Base-by-base conservation (phyloP, 2,113 vertebrate species). In the Eulemur rufifrons region DNA sequence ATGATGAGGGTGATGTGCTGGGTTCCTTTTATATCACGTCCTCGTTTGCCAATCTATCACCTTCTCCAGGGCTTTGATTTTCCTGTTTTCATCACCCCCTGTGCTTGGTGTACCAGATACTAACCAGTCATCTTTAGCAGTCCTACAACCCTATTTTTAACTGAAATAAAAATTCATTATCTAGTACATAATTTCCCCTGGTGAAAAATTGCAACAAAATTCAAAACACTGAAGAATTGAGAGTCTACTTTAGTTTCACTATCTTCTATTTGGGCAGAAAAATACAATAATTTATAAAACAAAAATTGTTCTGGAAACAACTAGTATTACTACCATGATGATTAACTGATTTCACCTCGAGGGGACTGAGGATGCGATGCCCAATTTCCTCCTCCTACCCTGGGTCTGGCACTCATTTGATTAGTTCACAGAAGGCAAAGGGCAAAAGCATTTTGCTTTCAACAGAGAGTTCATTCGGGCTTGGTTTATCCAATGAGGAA, bases 401-500 rank as follows among this genome's bases (percentile, higher is more conserved):
- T 52, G 42, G 8, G 80, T 92, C 89, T 85, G 42, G 56, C 27
- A 59, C 1, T 63, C 21, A 42, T 87, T 52, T 94, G 32, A 95
- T 39, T 42, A 23, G 63, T 82, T 92, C 69, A 86, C 87, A 17
- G 23, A 86, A 90, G 56, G 68, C 5, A 21, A 42, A 76, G 81
- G 50, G 71, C 4, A 25, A 47, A 10, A 89, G 1, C 61, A 85
- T 85, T 87, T 91, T 1, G 2, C 77, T 92, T 73, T 91, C 42
- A 73, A 45, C 21, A 94, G 3, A 76, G 32, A 92, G 54, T 3
- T 42, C 34, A 50, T 4, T 54, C 37, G 90, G 23, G 1, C 64
- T 27, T 45, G 29, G 42, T 2, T 93, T 64, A 86, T n/a, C 87
- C 87, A 14, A 61, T 2, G 81, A 66, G 50, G 15, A 97, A 96